A percentile compares a stretch with the other conserved stretches of the same genome.
Conservation (phyloP, 2,888 invertebrate species). For the Pimpla rufipes region DNA sequence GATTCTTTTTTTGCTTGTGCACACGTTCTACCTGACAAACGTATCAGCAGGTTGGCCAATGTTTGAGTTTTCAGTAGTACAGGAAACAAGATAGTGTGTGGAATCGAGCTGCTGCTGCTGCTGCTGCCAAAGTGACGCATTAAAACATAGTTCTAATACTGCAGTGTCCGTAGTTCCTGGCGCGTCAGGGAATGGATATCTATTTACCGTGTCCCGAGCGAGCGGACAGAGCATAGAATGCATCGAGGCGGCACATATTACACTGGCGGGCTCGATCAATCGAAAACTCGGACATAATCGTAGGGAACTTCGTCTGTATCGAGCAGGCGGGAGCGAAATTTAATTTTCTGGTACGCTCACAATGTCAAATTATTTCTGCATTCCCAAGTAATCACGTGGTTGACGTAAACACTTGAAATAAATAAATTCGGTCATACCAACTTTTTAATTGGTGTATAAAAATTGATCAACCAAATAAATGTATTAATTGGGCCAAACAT, state of each 20-base stretch:
- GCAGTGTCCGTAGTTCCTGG: constrained; percentile 63
- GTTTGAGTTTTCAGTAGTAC: constrained; percentile 15
- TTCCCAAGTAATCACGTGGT: neutral
- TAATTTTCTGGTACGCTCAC: neutral
- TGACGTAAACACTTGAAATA: neutral
- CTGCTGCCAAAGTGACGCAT: constrained; percentile 65
- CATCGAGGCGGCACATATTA: neutral
- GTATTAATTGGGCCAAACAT: no score
- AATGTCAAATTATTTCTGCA: neutral
- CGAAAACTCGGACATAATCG: constrained; percentile 21
- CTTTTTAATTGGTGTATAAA: no score
- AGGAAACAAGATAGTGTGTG: constrained; percentile 54
- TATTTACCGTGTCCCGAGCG: constrained; percentile 54
- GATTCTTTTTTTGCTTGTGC: neutral
- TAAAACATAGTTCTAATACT: constrained; percentile 67
- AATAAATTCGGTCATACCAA: no score
- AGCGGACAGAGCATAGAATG: constrained; percentile 19
- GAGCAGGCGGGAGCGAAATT: neutral
- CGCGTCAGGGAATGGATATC: constrained; percentile 54
- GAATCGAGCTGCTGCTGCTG: constrained; percentile 28
- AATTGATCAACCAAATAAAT: neutral
- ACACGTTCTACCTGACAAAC: neutral
- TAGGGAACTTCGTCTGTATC: constrained; percentile 1
- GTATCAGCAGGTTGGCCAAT: neutral
- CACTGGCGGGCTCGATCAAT: constrained; percentile 5